Evolutionary conservation across 92 coral and sea anemone species (phyloP).

Genomic region (Paragorgia papillata): DNA sequence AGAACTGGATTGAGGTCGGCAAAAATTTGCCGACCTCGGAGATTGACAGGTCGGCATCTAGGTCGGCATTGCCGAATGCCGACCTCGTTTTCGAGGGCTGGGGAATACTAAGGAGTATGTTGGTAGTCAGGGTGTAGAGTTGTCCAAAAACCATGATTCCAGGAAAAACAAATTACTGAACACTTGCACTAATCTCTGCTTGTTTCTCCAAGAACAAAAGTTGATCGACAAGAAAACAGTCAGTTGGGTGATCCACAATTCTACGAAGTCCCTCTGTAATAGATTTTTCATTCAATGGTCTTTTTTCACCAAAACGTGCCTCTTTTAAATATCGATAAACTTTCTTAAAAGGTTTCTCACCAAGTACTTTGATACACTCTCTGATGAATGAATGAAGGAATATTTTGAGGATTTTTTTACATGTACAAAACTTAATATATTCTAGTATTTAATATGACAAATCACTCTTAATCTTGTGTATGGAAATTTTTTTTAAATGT

Average conservation of each 20-base stretch:
- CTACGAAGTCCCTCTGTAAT: conserved; percentile 77
- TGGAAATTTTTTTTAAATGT: too few species aligned
- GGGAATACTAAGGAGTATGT: too few species aligned
- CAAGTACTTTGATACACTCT: conserved; percentile 83
- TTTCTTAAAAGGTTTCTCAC: conserved; percentile 65
- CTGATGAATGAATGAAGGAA: conserved; percentile 66
- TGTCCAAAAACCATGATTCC: too few species aligned
- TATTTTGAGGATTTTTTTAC: not conserved
- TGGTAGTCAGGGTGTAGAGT: too few species aligned
- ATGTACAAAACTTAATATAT: too few species aligned
- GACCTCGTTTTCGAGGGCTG: too few species aligned
- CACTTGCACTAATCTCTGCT: conserved; percentile 79
- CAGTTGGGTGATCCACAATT: conserved; percentile 79
- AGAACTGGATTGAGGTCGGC: too few species aligned
- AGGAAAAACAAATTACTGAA: not conserved
- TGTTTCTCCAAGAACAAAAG: conserved; percentile 93
- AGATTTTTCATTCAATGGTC: conserved; percentile 63
- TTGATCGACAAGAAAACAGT: conserved; percentile 95
- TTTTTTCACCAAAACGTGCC: conserved; percentile 76
- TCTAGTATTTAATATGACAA: too few species aligned
- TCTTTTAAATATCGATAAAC: conserved; percentile 74
- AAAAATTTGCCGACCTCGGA: too few species aligned
- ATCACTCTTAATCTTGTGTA: too few species aligned
- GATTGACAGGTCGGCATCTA: too few species aligned
- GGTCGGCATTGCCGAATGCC: too few species aligned